These are phyloP conservation scores for Umimayanthus kanabou DNA, from an alignment of 92 coral and sea anemone genomes.

Conservation along the genomic window DNA sequence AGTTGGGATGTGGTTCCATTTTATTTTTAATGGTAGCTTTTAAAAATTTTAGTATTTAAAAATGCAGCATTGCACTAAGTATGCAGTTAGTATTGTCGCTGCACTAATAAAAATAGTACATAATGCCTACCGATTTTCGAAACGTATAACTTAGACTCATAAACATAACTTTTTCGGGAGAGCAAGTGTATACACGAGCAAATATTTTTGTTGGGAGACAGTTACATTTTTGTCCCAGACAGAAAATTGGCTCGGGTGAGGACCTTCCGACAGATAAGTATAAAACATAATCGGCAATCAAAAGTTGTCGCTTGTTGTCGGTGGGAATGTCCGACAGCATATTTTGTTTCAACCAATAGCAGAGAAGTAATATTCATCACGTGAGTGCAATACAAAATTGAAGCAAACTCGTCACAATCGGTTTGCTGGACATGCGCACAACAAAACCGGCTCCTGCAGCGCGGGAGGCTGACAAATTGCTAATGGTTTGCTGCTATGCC, in stretches of 20 bases:
- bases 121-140: not conserved
- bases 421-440: not conserved
- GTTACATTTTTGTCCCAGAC: not conserved
- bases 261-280: not conserved
- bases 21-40: no score
- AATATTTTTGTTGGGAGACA: no score
- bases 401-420: not conserved
- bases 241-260: not conserved
- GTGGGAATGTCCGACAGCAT: not conserved
- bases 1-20: no score
- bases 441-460: not conserved
- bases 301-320: no score
- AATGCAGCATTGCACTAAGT: no score
- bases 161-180: not conserved
- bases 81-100: not conserved
- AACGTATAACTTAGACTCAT: not conserved
- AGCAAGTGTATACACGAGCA: not conserved
- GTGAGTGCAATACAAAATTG: not conserved
- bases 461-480: not conserved
- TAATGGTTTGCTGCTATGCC: not conserved
- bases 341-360: not conserved
- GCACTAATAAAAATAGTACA: not conserved
- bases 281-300: not conserved
- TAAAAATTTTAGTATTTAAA: no score
- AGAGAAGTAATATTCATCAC: not conserved